These are phyloP conservation scores for Alethe diademata DNA, from an alignment of 2,113 vertebrate species.

Conservation along the genomic window DNA sequence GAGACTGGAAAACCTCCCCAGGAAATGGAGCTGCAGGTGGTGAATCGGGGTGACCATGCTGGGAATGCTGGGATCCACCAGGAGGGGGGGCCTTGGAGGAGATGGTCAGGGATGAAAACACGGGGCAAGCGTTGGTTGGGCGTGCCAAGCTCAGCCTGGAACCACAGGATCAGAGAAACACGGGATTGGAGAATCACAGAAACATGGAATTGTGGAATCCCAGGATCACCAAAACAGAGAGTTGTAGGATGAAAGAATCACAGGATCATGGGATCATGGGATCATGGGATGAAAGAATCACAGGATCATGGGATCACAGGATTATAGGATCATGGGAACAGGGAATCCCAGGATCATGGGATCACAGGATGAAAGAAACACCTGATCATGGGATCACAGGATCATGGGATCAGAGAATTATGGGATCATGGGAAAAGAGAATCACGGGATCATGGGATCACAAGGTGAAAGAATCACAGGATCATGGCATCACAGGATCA, in stretches of 20 bases:
- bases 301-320: background rate
- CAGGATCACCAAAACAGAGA: too few relatives aligned
- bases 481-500: background rate
- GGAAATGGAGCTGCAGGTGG: background rate
- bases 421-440: background rate
- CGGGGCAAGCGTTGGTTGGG: rapidly evolving
- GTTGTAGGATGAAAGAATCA: rapidly evolving
- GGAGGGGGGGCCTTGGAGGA: background rate
- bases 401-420: background rate
- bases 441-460: background rate
- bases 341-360: too few relatives aligned
- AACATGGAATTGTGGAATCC: rapidly evolving
- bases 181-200: rapidly evolving
- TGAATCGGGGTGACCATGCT: background rate
- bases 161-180: rapidly evolving
- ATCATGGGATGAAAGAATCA: background rate
- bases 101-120: background rate
- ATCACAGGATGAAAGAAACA: too few relatives aligned
- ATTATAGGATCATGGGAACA: background rate
- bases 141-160: background rate
- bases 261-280: rapidly evolving
- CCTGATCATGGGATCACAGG: too few relatives aligned
- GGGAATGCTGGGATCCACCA: background rate
- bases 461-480: too few relatives aligned
- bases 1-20: background rate